Evolutionary conservation across 2,888 invertebrate genomes (phyloP).

Genomic region (Leptopilina myrica): DNA sequence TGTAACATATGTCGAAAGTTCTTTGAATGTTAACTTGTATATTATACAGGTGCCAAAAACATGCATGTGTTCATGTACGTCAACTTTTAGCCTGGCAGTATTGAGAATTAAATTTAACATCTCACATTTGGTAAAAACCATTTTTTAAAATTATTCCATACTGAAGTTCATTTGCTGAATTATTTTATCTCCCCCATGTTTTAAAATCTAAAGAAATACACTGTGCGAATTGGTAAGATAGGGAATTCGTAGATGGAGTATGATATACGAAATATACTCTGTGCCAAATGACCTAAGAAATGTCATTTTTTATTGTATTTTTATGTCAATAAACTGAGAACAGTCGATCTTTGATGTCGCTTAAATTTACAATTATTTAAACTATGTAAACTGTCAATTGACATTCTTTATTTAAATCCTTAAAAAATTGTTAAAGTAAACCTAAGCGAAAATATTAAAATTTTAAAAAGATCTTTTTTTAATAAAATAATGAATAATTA

Average conservation of each 20-base stretch:
- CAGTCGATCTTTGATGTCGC: constrained; percentile 32
- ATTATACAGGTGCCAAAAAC: too few species aligned
- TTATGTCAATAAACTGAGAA: constrained; percentile 46
- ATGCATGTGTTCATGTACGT: not conserved
- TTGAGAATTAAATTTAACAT: constrained; percentile 63
- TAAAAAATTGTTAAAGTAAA: not conserved
- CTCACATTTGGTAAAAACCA: constrained; percentile 67
- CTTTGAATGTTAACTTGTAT: too few species aligned
- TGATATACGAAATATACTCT: constrained; percentile 70
- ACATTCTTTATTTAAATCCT: not conserved
- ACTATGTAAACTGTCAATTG: not conserved
- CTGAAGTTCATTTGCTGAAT: constrained; percentile 44
- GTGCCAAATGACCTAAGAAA: constrained; percentile 71
- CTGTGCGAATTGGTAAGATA: constrained; percentile 31
- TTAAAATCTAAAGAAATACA: constrained; percentile 28
- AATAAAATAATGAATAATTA: not conserved
- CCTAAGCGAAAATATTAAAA: not conserved
- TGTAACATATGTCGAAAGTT: too few species aligned
- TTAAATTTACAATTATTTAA: not conserved
- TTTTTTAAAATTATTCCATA: constrained; percentile 19
- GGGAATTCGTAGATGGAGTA: constrained; percentile 64
- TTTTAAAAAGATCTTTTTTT: too few species aligned
- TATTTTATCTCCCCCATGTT: constrained; percentile 6
- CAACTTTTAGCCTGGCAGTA: not conserved
- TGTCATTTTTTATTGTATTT: constrained; percentile 48